Conservation (phyloP, 2,113 vertebrate genomes). For the Rhynchomys soricoides region DNA sequence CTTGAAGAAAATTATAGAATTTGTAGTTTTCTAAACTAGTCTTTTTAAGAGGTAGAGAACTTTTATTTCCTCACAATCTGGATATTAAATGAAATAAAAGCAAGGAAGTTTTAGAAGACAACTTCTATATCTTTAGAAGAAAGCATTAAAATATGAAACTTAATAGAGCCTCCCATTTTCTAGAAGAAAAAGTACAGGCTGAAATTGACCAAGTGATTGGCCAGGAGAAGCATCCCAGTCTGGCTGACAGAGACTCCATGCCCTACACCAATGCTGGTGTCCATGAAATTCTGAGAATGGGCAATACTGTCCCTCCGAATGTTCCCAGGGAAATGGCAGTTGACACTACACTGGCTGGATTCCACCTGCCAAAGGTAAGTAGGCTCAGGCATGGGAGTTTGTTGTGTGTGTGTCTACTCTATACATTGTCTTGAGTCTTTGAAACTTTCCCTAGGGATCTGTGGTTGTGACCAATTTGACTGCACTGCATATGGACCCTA, state of each 20-base stretch:
- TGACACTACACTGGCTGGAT: conserved; percentile 85
- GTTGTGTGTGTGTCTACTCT: background rate
- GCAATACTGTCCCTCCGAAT: conserved; percentile 88
- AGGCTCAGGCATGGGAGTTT: rapidly evolving
- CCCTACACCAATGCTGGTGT: conserved; percentile 89
- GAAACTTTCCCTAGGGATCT: conserved; percentile 84
- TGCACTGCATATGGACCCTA: conserved; percentile 89
- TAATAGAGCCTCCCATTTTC: background rate
- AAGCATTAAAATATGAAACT: background rate
- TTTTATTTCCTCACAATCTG: background rate
- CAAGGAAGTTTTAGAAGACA: background rate
- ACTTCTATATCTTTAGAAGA: background rate
- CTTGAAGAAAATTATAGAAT: background rate
- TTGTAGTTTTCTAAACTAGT: background rate
- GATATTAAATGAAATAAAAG: background rate
- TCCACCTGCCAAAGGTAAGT: conserved; percentile 85
- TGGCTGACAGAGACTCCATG: conserved; percentile 50
- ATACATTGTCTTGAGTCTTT: background rate
- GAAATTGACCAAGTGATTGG: conserved; percentile 73
- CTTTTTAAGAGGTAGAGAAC: background rate
- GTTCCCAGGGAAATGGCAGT: conserved; percentile 81
- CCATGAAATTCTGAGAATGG: conserved; percentile 91
- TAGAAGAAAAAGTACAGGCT: conserved; percentile 73
- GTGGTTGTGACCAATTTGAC: conserved; percentile 85
- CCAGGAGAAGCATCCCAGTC: background rate